Conservation (phyloP, 2,797 vertebrate genomes). For the Falco cherrug region DNA sequence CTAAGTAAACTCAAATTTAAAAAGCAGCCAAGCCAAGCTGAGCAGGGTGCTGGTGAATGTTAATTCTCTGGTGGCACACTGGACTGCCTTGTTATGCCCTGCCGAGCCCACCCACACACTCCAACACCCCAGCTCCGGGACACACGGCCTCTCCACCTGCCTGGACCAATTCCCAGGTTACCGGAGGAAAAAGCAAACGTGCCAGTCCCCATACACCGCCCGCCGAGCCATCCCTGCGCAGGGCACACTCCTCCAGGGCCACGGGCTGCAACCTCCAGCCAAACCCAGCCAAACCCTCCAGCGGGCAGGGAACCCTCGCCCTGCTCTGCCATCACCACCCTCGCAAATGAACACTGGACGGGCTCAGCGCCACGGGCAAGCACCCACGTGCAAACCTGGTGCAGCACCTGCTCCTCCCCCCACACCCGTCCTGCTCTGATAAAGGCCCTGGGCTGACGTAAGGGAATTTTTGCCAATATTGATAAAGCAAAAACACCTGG, state of each 20-base stretch:
- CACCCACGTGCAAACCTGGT: background rate
- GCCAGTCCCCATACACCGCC: background rate
- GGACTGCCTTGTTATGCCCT: background rate
- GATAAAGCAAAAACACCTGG: background rate
- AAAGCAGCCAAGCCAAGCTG: constrained; percentile 62
- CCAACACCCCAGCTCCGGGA: background rate
- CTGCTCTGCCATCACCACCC: background rate
- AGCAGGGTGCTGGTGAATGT: constrained; percentile 40
- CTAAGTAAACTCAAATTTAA: constrained; percentile 10
- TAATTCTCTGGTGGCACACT: constrained; percentile 11
- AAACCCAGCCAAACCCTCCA: background rate
- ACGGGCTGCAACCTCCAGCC: rapidly evolving
- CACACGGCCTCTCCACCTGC: background rate
- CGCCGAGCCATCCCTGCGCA: background rate
- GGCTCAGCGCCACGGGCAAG: background rate
- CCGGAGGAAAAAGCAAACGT: background rate
- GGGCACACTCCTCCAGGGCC: rapidly evolving
- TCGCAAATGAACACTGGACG: background rate
- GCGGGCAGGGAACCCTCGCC: background rate
- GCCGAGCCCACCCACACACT: background rate
- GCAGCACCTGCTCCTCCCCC: background rate
- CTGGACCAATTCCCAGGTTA: background rate
- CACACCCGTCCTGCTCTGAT: background rate
- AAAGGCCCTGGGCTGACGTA: background rate
- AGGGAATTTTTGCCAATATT: background rate